Percentiles rank a stretch among this genome's conserved stretches.
phyloP scores from a whole-genome alignment of 2,888 invertebrate species.

The Mimachlamys varia region DNA sequence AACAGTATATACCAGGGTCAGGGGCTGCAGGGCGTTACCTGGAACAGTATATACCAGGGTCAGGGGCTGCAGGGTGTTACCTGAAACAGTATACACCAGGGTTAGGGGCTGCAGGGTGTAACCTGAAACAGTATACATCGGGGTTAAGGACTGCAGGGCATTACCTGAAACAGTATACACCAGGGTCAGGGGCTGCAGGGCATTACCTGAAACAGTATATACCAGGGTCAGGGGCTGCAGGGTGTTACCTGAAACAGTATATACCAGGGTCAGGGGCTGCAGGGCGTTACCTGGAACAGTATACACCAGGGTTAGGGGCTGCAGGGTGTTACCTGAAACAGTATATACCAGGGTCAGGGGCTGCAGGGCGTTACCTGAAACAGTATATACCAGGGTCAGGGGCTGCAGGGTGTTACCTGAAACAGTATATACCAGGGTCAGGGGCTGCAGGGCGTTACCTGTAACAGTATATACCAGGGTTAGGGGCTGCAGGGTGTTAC shows the following conservation, averaged over 20 bases:
- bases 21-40: constrained; percentile 60
- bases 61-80: constrained; percentile 57
- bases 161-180: constrained; percentile 62
- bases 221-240: constrained; percentile 57
- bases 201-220: constrained; percentile 61
- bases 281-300: constrained; percentile 59
- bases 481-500: constrained; percentile 57
- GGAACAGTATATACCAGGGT: no score
- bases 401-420: constrained; percentile 59
- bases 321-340: constrained; percentile 59
- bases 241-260: constrained; percentile 60
- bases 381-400: no score
- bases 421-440: no score
- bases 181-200: constrained; percentile 57
- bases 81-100: no score
- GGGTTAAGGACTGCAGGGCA: constrained; percentile 56
- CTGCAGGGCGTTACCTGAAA: constrained; percentile 59
- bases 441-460: constrained; percentile 60
- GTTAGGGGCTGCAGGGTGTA: constrained; percentile 57
- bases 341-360: no score
- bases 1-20: no score
- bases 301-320: constrained; percentile 59
- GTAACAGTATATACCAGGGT: no score
- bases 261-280: constrained; percentile 58
- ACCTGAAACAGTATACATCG: no score